These are phyloP conservation scores for Pomatorhinus ruficollis DNA, from an alignment of 2,113 vertebrate genomes.

Conservation along the genomic window DNA sequence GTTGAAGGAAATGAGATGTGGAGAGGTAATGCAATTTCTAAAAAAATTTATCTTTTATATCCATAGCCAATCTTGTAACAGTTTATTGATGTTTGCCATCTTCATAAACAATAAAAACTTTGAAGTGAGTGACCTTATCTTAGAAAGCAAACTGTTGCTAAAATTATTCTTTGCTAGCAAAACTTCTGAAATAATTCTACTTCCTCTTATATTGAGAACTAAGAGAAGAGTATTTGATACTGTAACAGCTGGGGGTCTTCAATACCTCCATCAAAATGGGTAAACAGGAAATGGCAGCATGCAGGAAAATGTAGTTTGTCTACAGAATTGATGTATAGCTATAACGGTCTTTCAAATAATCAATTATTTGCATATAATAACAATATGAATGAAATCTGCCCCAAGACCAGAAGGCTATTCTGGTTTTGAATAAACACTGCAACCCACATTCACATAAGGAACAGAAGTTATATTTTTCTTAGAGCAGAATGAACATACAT, in stretches of 20 bases:
- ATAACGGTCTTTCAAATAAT: constrained; percentile 6
- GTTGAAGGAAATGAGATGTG: constrained; percentile 4
- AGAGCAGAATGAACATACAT: neutral
- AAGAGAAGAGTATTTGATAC: neutral
- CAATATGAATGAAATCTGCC: neutral
- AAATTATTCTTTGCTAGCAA: constrained; percentile 1
- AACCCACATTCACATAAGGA: neutral
- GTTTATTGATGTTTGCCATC: constrained; percentile 6
- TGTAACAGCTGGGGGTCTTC: neutral
- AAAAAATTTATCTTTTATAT: neutral
- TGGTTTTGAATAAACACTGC: neutral
- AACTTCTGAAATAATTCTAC: constrained; percentile 1
- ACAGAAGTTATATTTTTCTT: neutral
- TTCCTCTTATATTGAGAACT: constrained; percentile 7
- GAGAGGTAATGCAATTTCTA: neutral
- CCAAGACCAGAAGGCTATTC: neutral
- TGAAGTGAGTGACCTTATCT: constrained; percentile 3
- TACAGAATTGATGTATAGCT: neutral
- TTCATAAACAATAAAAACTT: constrained; percentile 14
- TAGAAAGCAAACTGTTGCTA: constrained; percentile 17
- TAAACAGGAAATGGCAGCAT: constrained; percentile 21
- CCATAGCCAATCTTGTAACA: neutral
- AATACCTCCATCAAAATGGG: neutral
- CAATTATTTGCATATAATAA: neutral
- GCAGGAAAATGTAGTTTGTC: neutral